A percentile compares a stretch with the other conserved stretches of the same genome.
Conservation (phyloP, 2,888 invertebrate species). For the Antitype chi region DNA sequence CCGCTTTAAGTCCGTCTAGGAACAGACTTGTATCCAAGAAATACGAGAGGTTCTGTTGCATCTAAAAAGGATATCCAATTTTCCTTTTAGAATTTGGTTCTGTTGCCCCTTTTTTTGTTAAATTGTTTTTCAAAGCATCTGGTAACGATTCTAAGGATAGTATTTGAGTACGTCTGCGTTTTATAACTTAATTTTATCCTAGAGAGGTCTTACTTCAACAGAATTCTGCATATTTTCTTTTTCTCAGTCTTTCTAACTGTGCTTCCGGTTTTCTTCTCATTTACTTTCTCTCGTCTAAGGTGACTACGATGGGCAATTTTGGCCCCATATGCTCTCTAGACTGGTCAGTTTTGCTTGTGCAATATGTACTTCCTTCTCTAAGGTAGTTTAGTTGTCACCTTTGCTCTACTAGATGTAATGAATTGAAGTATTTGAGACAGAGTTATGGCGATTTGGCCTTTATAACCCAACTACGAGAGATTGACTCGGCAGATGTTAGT, state of each 20-base stretch:
- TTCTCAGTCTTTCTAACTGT: background rate
- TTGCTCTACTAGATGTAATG: background rate
- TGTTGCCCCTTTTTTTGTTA: background rate
- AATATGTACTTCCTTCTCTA: background rate
- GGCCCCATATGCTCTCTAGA: background rate
- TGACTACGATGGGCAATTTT: background rate
- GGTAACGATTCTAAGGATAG: background rate
- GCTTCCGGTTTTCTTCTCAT: background rate
- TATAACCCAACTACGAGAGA: no score
- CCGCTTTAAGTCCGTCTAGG: constrained; percentile 2
- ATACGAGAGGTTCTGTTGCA: constrained; percentile 6
- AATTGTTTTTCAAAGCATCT: background rate
- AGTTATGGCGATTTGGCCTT: background rate
- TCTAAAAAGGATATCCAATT: constrained; percentile 1
- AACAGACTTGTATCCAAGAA: constrained; percentile 9
- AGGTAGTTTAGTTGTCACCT: background rate
- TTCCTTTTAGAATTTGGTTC: background rate
- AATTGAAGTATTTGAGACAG: background rate
- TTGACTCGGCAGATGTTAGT: no score
- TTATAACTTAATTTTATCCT: background rate
- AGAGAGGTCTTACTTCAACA: background rate
- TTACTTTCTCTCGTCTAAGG: background rate
- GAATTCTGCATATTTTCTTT: background rate
- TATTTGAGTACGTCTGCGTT: background rate
- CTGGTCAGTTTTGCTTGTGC: background rate